A percentile compares a stretch with the other conserved stretches of the same genome.
phyloP scores from a whole-genome alignment of 2,888 invertebrate species.

The Metopia argyrocephala region DNA sequence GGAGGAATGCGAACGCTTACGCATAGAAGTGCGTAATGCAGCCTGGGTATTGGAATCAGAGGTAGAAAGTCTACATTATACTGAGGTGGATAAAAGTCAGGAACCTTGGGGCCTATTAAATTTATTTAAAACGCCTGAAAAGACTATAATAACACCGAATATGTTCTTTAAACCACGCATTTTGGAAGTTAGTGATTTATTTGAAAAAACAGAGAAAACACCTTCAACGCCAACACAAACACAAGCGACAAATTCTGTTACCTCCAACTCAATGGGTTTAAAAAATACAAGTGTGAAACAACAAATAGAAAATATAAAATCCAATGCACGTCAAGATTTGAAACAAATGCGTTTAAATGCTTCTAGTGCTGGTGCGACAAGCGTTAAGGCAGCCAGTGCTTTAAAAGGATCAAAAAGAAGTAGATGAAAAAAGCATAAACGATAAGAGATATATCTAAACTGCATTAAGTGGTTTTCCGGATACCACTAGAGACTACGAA shows the following conservation, averaged over 20 bases:
- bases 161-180: slow-evolving; percentile 80
- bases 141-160: slow-evolving; percentile 74
- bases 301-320: slow-evolving; percentile 73
- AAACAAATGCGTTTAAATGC: slow-evolving; percentile 72
- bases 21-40: slow-evolving; percentile 83
- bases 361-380: slow-evolving; percentile 18
- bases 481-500: no score
- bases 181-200: slow-evolving; percentile 83
- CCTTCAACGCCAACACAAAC: no score
- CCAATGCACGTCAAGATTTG: slow-evolving; percentile 71
- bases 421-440: slow-evolving; percentile 68
- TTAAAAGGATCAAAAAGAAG: slow-evolving; percentile 64
- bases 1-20: slow-evolving; percentile 85
- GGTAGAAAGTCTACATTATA: slow-evolving; percentile 70
- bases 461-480: slow-evolving; percentile 31
- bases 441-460: slow-evolving; percentile 12
- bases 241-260: not conserved
- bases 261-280: slow-evolving; percentile 56
- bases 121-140: slow-evolving; percentile 79
- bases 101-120: slow-evolving; percentile 80
- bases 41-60: slow-evolving; percentile 85
- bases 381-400: not conserved
- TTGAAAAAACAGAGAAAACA: slow-evolving; percentile 72
- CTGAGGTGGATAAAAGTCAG: slow-evolving; percentile 65
- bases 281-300: slow-evolving; percentile 72